Percentiles rank a stretch among this genome's conserved stretches.
phyloP scores from a whole-genome alignment of 2,888 invertebrate genomes.

The Chironomus riparius region DNA sequence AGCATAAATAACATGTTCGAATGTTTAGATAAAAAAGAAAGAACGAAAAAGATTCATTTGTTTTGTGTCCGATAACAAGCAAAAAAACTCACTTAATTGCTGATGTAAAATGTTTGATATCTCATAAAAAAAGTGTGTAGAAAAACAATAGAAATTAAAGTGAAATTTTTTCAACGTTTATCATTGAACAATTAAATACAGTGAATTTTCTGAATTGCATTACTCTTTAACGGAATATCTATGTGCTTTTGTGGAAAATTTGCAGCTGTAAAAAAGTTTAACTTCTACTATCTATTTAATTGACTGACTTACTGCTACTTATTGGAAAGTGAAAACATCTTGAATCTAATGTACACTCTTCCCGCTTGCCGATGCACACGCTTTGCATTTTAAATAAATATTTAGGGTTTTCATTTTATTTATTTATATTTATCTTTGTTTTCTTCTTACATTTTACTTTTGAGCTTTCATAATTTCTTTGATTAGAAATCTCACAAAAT shows the following conservation, averaged over 20 bases:
- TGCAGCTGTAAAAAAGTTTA: slow-evolving; percentile 7
- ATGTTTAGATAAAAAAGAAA: too few species aligned
- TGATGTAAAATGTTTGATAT: not conserved
- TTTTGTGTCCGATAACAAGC: not conserved
- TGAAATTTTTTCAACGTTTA: not conserved
- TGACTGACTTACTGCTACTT: not conserved
- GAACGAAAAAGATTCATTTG: not conserved
- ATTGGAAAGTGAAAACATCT: not conserved
- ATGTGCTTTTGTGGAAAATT: slow-evolving; percentile 19
- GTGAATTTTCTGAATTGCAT: not conserved
- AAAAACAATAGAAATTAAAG: slow-evolving; percentile 2
- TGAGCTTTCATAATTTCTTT: too few species aligned
- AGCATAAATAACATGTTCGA: too few species aligned
- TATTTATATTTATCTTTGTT: not conserved
- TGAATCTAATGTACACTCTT: not conserved
- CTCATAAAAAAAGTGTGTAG: not conserved
- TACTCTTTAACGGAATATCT: not conserved
- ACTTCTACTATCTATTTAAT: not conserved
- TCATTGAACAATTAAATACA: not conserved
- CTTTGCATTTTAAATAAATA: not conserved
- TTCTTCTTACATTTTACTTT: too few species aligned
- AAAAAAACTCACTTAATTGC: not conserved
- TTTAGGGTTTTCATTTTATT: not conserved
- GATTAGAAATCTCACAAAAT: too few species aligned
- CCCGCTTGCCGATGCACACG: not conserved